Base-by-base conservation (phyloP, 1,140 invertebrate species). In the Drosophila paulistorum region DNA sequence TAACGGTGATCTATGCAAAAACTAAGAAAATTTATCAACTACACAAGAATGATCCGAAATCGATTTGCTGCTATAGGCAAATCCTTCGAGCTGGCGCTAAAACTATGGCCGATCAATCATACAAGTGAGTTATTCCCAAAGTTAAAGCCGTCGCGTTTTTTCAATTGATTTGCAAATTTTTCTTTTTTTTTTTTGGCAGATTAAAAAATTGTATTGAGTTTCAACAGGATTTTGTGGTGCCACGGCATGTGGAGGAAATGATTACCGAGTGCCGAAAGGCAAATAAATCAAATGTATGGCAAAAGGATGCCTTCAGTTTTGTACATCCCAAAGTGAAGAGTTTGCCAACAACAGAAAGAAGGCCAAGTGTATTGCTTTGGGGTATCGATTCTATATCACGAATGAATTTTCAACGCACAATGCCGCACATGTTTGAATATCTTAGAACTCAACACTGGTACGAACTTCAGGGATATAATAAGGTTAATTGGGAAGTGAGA, bases 21-120 rank as follows among this genome's bases (percentile, higher is more conserved):
- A 39, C 7, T 6, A 41, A 37, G 5, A 70, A 35, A 55, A 68
- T 17, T 35, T 89, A 65, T 23, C 83, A 83, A 91, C 66, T 66
- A 64, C 59, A 79, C 75, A 42, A 68, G 75, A 74, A 71, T 78
- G 41, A 91, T 65, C 51, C 81, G 81, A 30, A 79, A 35, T 35
- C 66, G 11, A 70, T 59, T 7, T 95, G 94, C 66, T 95, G 94
- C 77, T 95, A 94, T 92, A 85, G 93, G 5, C 69, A 92, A 30
- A 92, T 95, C n/a, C 68, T 83, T 0, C 92, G 94, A 37, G 57
- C 81, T 9, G 68, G 75, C 54, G 26, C 64, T 58, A 55, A 72
- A 5, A 70, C 79, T 68, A 39, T 77, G 54, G 72, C 87, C 11
- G 94, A 94, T 72, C 84, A 92, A 2, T 86, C 92, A 68, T 93